Conservation (phyloP, 2,113 vertebrate species). For the Rana temporaria region DNA sequence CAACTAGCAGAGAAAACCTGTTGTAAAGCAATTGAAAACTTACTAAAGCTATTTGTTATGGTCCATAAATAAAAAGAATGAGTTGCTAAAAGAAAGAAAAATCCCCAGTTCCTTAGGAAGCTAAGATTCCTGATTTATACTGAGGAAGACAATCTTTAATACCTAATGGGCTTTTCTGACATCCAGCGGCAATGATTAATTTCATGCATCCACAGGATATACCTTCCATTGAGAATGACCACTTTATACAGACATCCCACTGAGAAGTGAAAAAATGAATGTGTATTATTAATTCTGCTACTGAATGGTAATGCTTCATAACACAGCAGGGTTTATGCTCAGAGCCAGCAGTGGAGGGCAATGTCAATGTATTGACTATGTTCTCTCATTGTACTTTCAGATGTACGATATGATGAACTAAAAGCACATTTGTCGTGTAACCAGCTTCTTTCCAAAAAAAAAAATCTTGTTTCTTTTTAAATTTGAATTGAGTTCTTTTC, state of each 20-base stretch:
- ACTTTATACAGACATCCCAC: slow-evolving; percentile 30
- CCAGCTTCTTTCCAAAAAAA: background rate
- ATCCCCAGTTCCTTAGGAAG: background rate
- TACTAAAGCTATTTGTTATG: background rate
- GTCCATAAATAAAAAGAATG: background rate
- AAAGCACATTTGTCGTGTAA: slow-evolving; percentile 13
- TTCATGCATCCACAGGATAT: slow-evolving; percentile 49
- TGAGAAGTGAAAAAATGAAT: slow-evolving; percentile 51
- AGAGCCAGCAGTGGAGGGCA: slow-evolving; percentile 50
- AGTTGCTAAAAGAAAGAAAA: background rate
- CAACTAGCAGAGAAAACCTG: background rate
- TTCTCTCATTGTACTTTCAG: slow-evolving; percentile 27
- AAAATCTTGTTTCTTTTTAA: slow-evolving; percentile 18
- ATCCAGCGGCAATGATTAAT: slow-evolving; percentile 35
- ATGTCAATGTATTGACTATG: slow-evolving; percentile 51
- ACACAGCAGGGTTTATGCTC: slow-evolving; percentile 48
- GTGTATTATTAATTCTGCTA: slow-evolving; percentile 51
- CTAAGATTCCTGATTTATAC: background rate
- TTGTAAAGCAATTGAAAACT: slow-evolving; percentile 5
- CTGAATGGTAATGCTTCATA: slow-evolving; percentile 51
- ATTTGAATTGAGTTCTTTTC: slow-evolving; percentile 10
- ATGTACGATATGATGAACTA: slow-evolving; percentile 41
- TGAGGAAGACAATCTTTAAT: slow-evolving; percentile 35
- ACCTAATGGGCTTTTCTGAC: slow-evolving; percentile 42
- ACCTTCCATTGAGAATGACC: slow-evolving; percentile 51